Base-by-base conservation (phyloP, 2,797 vertebrate genomes). In the Sebastes minor region DNA sequence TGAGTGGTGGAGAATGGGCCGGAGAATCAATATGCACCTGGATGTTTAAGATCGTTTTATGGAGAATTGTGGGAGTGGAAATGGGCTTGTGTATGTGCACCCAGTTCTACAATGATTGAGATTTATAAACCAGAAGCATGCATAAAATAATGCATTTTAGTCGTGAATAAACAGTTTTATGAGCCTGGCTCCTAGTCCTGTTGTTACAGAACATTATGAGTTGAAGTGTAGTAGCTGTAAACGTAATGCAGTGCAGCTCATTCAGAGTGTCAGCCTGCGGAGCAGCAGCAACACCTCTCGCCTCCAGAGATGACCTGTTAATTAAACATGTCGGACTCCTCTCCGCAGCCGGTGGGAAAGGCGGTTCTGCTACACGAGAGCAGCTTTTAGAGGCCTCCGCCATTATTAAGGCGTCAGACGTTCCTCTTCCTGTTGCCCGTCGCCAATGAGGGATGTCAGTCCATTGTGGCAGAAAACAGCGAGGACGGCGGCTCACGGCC, bases 321-420 rank as follows among this genome's bases (percentile, higher is more conserved):
- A 92, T 93, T 89, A 87, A 91, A 90, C 80, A 88, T 82, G 79
- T 81, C 73, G 18, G 78, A 67, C 71, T 83, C 67, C 62, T 82
- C 64, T 71, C 56, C 71, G 88, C 84, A 42, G 65, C 77, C 1
- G 38, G 68, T 22, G 25, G 16, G 33, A 62, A 32, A 60, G 77
- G 33, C 3, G 30, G 22, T n/a, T 64, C 11, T 1, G 14, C 35
- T 23, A 9, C 66, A 20, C 1, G 0, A 62, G 55, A 65, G 64
- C 13, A 67, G 75, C 64, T 70, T 67, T 63, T 38, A 52, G 60
- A 38, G 72, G 38, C 57, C 10, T 20, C 5, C 28, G n/a, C 62
- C 62, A 42, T 91, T 76, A 84, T 79, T 71, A 81, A 89, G 80
- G 76, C 69, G 12, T 84, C 79, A 83, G 74, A 61, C 81, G 55